Percentiles rank a stretch among this genome's conserved stretches.
These are phyloP conservation scores for Potamilus streckersoni DNA, from an alignment of 1,140 invertebrate species.

Conservation along the genomic window DNA sequence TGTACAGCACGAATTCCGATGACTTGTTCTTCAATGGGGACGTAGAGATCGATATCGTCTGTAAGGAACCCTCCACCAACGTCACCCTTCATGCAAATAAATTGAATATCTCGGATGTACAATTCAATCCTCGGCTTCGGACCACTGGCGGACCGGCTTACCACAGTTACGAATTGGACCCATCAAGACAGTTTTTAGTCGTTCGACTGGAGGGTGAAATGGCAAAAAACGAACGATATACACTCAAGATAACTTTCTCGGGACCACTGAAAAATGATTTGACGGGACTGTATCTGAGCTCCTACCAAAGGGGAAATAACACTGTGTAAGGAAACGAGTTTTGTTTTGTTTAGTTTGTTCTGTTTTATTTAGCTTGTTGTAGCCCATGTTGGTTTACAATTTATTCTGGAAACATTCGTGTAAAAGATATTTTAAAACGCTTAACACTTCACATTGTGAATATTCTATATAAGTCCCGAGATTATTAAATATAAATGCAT, in stretches of 20 bases:
- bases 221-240: constrained; percentile 72
- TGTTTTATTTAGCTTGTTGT: neutral
- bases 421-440: too few species aligned
- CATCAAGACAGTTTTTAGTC: constrained; percentile 76
- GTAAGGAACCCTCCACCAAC: constrained; percentile 71
- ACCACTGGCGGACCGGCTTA: neutral
- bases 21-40: constrained; percentile 75
- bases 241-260: constrained; percentile 76
- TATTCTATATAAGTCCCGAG: too few species aligned
- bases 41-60: constrained; percentile 77
- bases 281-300: constrained; percentile 57
- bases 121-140: neutral
- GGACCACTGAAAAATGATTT: constrained; percentile 80
- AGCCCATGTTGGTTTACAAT: too few species aligned
- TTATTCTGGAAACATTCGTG: too few species aligned
- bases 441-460: too few species aligned
- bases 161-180: constrained; percentile 65
- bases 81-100: constrained; percentile 76
- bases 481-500: too few species aligned
- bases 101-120: constrained; percentile 15
- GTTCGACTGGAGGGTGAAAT: constrained; percentile 72
- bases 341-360: too few species aligned
- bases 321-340: constrained; percentile 50
- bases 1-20: constrained; percentile 43
- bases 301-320: constrained; percentile 48